Evolutionary conservation across 2,113 vertebrate species (phyloP).

Genomic region (Ochotona curzoniae): DNA sequence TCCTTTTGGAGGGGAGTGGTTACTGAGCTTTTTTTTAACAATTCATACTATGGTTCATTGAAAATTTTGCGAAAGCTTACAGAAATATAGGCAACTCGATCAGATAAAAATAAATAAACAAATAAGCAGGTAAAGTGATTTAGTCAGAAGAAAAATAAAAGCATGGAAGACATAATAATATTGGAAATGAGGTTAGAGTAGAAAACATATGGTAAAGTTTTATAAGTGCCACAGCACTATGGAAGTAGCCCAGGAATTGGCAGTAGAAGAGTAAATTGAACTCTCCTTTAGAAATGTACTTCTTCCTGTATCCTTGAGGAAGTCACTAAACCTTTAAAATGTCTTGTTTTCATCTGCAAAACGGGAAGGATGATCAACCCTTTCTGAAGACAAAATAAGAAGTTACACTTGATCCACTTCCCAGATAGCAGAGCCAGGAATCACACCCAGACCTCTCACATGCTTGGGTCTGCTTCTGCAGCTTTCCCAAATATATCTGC

Average conservation of each 20-base stretch:
- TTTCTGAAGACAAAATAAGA: background rate
- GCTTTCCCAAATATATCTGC: too few species aligned
- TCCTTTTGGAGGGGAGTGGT: background rate
- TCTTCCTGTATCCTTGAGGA: background rate
- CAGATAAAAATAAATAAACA: background rate
- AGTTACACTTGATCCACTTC: background rate
- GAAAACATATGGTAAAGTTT: background rate
- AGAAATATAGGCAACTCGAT: background rate
- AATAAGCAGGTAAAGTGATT: background rate
- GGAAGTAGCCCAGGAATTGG: background rate
- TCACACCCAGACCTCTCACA: too few species aligned
- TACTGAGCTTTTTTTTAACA: background rate
- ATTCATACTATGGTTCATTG: background rate
- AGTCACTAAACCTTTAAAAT: background rate
- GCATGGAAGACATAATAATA: background rate
- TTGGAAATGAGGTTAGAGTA: background rate
- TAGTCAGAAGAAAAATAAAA: background rate
- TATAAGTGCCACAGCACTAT: background rate
- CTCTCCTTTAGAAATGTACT: background rate
- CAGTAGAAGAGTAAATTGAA: background rate
- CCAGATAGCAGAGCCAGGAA: too few species aligned
- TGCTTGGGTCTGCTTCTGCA: too few species aligned
- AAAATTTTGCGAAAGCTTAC: background rate
- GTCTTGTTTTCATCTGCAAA: background rate
- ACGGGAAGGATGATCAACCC: background rate